Base-by-base conservation (phyloP, 2,888 invertebrate genomes). In the Lordiphosa fenestrarum region DNA sequence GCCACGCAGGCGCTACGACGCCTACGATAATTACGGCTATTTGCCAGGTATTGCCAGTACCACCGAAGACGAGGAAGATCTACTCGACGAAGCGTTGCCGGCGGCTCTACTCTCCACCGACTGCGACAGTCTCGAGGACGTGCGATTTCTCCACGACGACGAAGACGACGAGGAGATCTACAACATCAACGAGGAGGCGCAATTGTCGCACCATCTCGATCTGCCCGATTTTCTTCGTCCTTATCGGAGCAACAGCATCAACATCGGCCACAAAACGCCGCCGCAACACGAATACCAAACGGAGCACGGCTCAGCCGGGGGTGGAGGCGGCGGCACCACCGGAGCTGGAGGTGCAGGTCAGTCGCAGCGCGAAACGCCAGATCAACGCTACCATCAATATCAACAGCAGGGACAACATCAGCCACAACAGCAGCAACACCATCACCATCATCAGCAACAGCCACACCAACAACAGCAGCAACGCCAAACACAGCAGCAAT, bases 221-320 rank as follows among this genome's bases (percentile, higher is more conserved):
- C 25, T 81, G 50, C 84, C 80, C 47, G 82, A 84, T 54, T 81
- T 74, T 68, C 44, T 81, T 38, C 80, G 80, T 36, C 81, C 77
- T 67, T 83, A 81, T 58, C 74, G 86, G 69, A 77, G 80, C 73
- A 68, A 78, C 73, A 68, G 76, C 48, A 58, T 51, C 65, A 74
- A 58, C 74, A 71, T 66, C 83, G 75, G 83, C 82, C 83, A 82
- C 83, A 84, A 84, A 50, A 82, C 82, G 70, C 73, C 77, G 69
- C 73, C 76, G 49, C 74, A 85, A 71, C 69, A 80, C 66, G 86
- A 83, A 55, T 80, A 73, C 40, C 77, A 83, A 62, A 69, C 82
- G 83, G 77, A 78, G 81, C 77, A 83, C 81, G 83, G 48, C 51
- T 58, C 52, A 58, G 48, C 57, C 37, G 36, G 36, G 2, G 37